phyloP scores from a whole-genome alignment of 2,113 vertebrate genomes.

The Melospiza melodia region DNA sequence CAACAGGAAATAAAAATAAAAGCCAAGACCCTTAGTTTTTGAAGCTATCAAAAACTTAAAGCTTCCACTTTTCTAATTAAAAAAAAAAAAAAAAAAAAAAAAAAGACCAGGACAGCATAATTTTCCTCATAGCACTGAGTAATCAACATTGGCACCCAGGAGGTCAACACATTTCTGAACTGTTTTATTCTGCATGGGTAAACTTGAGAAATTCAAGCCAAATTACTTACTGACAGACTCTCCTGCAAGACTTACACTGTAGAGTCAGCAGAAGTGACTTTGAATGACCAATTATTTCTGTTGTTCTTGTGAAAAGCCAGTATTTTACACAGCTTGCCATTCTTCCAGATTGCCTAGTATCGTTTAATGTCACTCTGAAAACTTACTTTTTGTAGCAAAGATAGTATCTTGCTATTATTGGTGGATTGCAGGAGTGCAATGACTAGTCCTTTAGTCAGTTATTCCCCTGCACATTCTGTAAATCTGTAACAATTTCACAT shows the following conservation, averaged over 20 bases:
- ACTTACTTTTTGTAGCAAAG: background rate
- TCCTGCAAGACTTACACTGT: background rate
- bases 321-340: background rate
- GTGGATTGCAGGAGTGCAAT: background rate
- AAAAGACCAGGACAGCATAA: background rate
- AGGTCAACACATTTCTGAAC: background rate
- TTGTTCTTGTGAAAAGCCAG: background rate
- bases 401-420: background rate
- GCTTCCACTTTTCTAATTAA: background rate
- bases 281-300: background rate
- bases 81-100: background rate
- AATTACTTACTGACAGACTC: background rate
- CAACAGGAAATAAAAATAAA: background rate
- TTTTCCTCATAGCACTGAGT: background rate
- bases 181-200: background rate
- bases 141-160: background rate
- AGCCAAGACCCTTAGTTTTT: background rate
- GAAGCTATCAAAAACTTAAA: background rate
- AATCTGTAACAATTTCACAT: conserved; percentile 42
- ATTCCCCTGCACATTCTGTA: conserved; percentile 40
- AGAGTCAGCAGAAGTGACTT: background rate
- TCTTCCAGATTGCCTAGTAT: background rate
- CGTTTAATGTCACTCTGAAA: background rate
- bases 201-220: background rate
- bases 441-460: conserved; percentile 32